Evolutionary conservation across 2,113 vertebrate species (phyloP).

Genomic region (Dicaeum eximium): DNA sequence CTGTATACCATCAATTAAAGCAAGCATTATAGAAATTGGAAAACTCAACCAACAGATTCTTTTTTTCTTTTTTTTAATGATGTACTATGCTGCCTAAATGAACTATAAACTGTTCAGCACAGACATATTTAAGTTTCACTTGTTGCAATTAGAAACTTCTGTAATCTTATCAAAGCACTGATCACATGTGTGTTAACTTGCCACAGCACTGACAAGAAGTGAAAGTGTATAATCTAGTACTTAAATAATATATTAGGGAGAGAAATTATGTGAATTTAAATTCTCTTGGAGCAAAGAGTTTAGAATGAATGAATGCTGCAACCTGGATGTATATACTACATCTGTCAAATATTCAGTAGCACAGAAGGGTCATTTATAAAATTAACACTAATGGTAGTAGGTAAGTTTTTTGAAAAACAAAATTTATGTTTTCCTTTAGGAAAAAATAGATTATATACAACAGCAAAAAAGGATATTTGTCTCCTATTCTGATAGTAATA

Average conservation of each 20-base stretch:
- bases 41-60: background rate
- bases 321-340: background rate
- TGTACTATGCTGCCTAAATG: background rate
- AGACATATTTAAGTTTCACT: background rate
- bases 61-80: background rate
- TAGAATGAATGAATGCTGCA: background rate
- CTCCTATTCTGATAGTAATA: background rate
- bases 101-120: background rate
- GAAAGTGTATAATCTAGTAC: background rate
- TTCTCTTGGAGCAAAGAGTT: background rate
- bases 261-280: background rate
- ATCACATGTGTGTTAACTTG: background rate
- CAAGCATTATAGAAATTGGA: background rate
- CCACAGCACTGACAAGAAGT: background rate
- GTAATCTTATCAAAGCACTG: background rate
- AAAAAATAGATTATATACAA: background rate
- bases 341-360: background rate
- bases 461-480: background rate
- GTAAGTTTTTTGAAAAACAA: background rate
- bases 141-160: background rate
- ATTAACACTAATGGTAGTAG: background rate
- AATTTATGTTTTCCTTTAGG: background rate
- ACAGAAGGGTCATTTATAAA: background rate
- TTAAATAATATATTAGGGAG: background rate
- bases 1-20: background rate